phyloP scores from a whole-genome alignment of 2,797 vertebrate genomes.

The Apogon hyalosoma region DNA sequence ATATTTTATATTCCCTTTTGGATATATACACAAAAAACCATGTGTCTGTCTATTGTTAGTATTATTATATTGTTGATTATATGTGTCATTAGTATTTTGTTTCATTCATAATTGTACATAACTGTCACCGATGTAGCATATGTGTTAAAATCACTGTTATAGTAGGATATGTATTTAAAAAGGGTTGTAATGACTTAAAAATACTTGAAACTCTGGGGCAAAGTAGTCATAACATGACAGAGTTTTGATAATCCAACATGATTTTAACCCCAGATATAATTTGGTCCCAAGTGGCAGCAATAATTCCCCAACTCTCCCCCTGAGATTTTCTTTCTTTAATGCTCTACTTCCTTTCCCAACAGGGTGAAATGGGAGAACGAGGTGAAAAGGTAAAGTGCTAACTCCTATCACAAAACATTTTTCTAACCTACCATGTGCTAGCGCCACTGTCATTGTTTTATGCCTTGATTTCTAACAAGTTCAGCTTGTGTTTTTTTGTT shows the following conservation, averaged over 20 bases:
- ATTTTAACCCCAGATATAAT: constrained; percentile 76
- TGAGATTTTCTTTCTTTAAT: constrained; percentile 53
- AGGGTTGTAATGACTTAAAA: constrained; percentile 29
- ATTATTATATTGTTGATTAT: no score
- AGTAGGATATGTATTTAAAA: neutral
- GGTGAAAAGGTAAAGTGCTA: constrained; percentile 93
- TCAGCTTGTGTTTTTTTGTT: constrained; percentile 9
- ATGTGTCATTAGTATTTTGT: no score
- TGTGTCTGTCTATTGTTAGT: no score
- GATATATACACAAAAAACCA: neutral
- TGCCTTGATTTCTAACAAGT: constrained; percentile 13
- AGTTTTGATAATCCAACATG: constrained; percentile 67
- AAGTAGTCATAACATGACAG: constrained; percentile 55
- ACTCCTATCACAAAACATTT: constrained; percentile 60
- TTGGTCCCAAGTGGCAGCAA: constrained; percentile 58
- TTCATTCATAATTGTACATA: neutral
- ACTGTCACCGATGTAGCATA: neutral
- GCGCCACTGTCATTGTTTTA: constrained; percentile 23
- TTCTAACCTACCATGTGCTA: constrained; percentile 43
- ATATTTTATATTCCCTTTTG: neutral
- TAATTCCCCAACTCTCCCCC: constrained; percentile 41
- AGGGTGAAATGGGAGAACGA: constrained; percentile 95
- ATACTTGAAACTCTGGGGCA: constrained; percentile 36
- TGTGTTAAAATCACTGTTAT: constrained; percentile 7
- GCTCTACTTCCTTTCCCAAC: constrained; percentile 80